Percentiles rank a stretch among this genome's conserved stretches.
These are phyloP conservation scores for Phalanger gymnotis DNA, from an alignment of 2,797 vertebrate genomes.

Conservation along the genomic window DNA sequence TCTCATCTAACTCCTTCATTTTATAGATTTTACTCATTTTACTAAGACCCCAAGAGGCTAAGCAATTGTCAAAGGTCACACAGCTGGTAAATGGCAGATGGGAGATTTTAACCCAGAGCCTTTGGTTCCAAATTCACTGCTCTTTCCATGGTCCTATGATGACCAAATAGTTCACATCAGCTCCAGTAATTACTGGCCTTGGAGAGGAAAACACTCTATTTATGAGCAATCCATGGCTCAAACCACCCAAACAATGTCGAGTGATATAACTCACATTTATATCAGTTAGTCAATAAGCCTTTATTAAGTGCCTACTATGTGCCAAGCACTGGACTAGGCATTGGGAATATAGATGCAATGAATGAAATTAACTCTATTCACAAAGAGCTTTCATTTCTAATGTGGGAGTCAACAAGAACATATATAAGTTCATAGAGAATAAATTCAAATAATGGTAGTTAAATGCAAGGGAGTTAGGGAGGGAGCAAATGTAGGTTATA, in stretches of 20 bases:
- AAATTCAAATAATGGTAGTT: background rate
- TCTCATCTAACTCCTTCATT: background rate
- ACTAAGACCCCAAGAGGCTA: background rate
- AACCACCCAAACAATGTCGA: background rate
- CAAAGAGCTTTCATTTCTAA: background rate
- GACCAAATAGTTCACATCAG: background rate
- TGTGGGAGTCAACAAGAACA: background rate
- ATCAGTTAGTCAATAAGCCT: background rate
- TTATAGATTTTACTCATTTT: background rate
- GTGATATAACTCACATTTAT: background rate
- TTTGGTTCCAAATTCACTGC: background rate
- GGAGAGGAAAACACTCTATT: background rate
- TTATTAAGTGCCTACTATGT: background rate
- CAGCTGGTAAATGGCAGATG: background rate
- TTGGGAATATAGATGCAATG: background rate
- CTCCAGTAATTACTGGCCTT: background rate
- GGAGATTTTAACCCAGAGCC: background rate
- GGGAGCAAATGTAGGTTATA: background rate
- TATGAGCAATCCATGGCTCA: background rate
- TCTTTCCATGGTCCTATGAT: background rate
- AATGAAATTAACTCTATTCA: background rate
- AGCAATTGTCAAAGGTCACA: background rate
- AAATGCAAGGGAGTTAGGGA: background rate
- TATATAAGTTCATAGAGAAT: background rate
- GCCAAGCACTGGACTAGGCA: background rate